Evolutionary conservation across 30 jellyfish, hydroid and myxozoan genomes (phyloP), one percentile per base, ranked within the genome.

Genomic region (Clytia hemisphaerica): DNA sequence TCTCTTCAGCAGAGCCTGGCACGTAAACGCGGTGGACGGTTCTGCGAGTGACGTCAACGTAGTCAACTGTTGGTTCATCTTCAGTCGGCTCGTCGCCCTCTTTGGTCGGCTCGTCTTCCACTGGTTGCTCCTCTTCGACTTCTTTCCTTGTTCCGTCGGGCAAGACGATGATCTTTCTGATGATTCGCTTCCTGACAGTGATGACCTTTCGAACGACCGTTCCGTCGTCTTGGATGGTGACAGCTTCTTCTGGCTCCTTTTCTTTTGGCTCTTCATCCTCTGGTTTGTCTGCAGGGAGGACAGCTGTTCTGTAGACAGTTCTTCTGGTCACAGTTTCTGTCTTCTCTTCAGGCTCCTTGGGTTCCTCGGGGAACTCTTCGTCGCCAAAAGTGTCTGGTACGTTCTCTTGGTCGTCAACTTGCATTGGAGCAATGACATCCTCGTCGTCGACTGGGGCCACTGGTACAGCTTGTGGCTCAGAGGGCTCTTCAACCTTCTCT

Each of bases 81-180:
- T 49, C 86, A 10, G 19, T 62, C 38, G 27, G n/a, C 58, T 21
- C 83, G 4, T 57, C 60, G 19, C 42, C 25, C 1, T 18, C 44
- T 35, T 53, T 77, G 6, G 67, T 31, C 6, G 32, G 42, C 59
- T 74, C 77, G 45, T 72, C 33, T 15, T 61, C 78, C 32, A 63
- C 76, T 5, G 90, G 90, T 37, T 50, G 79, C 71, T 75, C 93
- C 28, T 83, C 93, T 50, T 84, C 95, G 16, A 84, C 63, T 77
- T 75, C 95, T 37, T 75, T 67, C 18, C 78, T 62, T 29, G 88
- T 67, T 31, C 93, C 95, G 42, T 84, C 95, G 0, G 95, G 95
- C 64, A 75, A 35, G 16, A 28, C 78, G 66, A 84, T 61, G 80
- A 84, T 70, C 48, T 84, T 84, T 66, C 81, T 80, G 34, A 84